These are phyloP conservation scores for Cnemophilus loriae DNA, from an alignment of 2,113 vertebrate species.

Conservation along the genomic window DNA sequence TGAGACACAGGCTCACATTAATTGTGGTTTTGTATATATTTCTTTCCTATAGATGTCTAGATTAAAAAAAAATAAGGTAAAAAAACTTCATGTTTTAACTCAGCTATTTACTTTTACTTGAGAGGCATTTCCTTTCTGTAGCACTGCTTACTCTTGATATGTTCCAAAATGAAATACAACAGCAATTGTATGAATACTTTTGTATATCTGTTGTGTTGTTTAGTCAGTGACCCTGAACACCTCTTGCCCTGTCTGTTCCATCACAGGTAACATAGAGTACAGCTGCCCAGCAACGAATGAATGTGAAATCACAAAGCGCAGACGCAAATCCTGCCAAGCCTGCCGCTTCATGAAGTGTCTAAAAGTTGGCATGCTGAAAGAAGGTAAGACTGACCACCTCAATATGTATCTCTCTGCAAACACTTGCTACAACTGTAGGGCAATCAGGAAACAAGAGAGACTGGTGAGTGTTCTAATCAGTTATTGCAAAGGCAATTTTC, in stretches of 20 bases:
- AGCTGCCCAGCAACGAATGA: constrained; percentile 99
- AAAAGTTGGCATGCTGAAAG: constrained; percentile 99
- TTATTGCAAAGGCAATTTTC: neutral
- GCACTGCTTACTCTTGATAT: neutral
- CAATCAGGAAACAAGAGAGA: neutral
- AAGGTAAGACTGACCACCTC: constrained; percentile 82
- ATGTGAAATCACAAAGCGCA: constrained; percentile 98
- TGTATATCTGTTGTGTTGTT: neutral
- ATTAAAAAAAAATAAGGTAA: neutral
- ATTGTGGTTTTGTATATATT: neutral
- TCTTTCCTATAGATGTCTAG: neutral
- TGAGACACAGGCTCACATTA: neutral
- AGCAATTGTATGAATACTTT: neutral
- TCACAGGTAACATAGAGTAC: constrained; percentile 96
- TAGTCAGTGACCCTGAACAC: neutral
- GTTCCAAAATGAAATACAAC: neutral
- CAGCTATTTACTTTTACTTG: neutral
- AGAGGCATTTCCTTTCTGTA: neutral
- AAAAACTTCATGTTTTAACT: neutral
- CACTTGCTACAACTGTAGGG: neutral
- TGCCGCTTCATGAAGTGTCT: constrained; percentile 99
- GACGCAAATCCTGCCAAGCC: constrained; percentile 99
- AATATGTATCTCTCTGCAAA: neutral
- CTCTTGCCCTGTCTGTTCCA: constrained; percentile 54
- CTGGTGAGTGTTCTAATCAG: neutral